Evolutionary conservation across 2,888 invertebrate genomes (phyloP).

Genomic region (Pterostichus madidus): DNA sequence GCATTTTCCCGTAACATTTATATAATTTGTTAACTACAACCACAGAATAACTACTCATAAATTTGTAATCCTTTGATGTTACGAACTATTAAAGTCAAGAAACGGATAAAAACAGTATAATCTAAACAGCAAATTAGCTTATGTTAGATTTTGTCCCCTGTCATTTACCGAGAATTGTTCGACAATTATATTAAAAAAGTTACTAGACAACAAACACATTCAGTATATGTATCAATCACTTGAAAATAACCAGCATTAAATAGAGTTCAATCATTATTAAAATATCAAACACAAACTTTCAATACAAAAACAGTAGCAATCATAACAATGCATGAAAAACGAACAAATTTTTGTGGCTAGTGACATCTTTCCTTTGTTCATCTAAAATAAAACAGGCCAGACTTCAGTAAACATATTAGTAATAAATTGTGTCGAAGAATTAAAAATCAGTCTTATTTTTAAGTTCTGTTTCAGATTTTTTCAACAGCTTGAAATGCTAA

Average conservation of each 20-base stretch:
- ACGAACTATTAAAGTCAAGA: conserved; percentile 25
- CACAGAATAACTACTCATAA: conserved; percentile 20
- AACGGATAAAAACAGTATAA: conserved; percentile 33
- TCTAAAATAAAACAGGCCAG: conserved; percentile 35
- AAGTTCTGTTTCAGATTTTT: conserved; percentile 45
- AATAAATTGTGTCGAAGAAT: conserved; percentile 48
- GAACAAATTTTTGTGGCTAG: conserved; percentile 14
- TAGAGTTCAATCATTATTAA: neutral
- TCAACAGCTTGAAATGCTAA: conserved; percentile 41
- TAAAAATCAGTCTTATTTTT: conserved; percentile 59
- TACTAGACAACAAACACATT: conserved; percentile 53
- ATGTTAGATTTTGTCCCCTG: conserved; percentile 22
- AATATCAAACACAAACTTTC: conserved; percentile 36
- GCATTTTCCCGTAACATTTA: conserved; percentile 38
- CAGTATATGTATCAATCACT: conserved; percentile 26
- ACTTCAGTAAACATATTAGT: conserved; percentile 48
- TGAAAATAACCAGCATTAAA: conserved; percentile 38
- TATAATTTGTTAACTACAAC: conserved; percentile 35
- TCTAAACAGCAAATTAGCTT: conserved; percentile 31
- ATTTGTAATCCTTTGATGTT: conserved; percentile 29
- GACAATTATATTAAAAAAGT: conserved; percentile 49
- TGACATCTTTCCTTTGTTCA: neutral
- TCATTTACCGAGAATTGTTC: conserved; percentile 26
- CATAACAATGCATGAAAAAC: conserved; percentile 38
- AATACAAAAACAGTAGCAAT: conserved; percentile 25